These are phyloP conservation scores for Temnothorax nylanderi DNA, from an alignment of 1,140 invertebrate genomes.

Conservation along the genomic window DNA sequence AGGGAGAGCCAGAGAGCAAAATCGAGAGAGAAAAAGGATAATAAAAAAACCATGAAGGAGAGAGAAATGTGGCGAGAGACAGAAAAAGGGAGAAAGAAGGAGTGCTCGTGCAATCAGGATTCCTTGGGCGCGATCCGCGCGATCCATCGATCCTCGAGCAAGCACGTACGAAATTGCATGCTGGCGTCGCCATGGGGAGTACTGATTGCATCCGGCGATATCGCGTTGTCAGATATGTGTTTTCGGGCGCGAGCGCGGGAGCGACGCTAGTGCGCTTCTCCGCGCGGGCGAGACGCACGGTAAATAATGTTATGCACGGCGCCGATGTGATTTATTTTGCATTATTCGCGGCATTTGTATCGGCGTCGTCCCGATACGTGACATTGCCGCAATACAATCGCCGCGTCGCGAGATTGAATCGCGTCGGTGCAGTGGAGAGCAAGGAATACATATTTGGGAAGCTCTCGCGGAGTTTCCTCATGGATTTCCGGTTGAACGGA, in stretches of 20 bases:
- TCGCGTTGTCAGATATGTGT: conserved; percentile 49
- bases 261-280: background rate
- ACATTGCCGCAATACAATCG: conserved; percentile 17
- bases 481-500: background rate
- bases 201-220: conserved; percentile 63
- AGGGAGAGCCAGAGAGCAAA: too few species aligned
- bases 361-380: conserved; percentile 25
- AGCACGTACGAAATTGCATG: conserved; percentile 72
- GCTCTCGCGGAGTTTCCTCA: background rate
- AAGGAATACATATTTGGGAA: background rate
- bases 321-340: conserved; percentile 54
- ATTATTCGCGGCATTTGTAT: conserved; percentile 37
- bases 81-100: background rate
- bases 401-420: conserved; percentile 29
- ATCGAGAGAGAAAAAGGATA: background rate
- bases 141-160: conserved; percentile 54
- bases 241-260: conserved; percentile 7
- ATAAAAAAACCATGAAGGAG: background rate
- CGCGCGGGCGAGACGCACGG: background rate
- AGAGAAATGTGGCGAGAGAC: background rate
- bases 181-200: conserved; percentile 34
- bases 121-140: conserved; percentile 44
- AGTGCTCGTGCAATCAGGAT: conserved; percentile 50
- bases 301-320: conserved; percentile 42
- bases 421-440: background rate